Conservation (phyloP, 2,113 vertebrate genomes). For the Copsychus sechellarum region DNA sequence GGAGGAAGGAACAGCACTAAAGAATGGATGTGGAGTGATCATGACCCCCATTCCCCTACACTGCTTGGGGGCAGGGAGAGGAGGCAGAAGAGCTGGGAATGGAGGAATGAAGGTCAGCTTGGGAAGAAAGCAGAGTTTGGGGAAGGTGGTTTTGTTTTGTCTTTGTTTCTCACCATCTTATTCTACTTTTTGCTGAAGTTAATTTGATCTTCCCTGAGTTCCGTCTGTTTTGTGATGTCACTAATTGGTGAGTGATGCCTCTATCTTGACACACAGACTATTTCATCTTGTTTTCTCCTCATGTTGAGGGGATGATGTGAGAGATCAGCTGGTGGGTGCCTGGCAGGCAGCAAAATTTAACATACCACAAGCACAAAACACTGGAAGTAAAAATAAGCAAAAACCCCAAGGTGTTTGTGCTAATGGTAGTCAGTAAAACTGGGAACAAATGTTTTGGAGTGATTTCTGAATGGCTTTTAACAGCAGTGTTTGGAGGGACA, state of each 20-base stretch:
- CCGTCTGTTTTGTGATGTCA: not conserved
- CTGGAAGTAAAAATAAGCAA: not conserved
- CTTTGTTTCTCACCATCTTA: not conserved
- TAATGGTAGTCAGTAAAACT: not conserved
- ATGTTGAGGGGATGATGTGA: not conserved
- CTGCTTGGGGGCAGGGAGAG: not conserved
- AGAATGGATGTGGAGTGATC: not conserved
- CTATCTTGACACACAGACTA: not conserved
- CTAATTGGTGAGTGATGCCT: not conserved
- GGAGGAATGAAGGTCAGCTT: not conserved
- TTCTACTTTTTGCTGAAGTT: not conserved
- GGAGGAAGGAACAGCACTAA: not conserved
- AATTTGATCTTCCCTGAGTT: not conserved
- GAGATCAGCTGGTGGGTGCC: not conserved
- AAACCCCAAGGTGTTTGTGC: not conserved
- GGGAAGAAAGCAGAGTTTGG: not conserved
- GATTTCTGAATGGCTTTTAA: not conserved
- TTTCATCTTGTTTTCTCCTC: not conserved
- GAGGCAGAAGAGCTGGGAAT: not conserved
- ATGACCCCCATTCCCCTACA: not conserved
- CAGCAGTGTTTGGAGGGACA: not conserved
- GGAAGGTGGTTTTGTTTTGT: not conserved
- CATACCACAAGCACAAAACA: not conserved
- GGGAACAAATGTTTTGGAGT: not conserved
- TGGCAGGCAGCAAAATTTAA: not conserved